A percentile compares a stretch with the other conserved stretches of the same genome.
Evolutionary conservation across 2,888 invertebrate genomes (phyloP).

Genomic region (Bembecia ichneumoniformis): DNA sequence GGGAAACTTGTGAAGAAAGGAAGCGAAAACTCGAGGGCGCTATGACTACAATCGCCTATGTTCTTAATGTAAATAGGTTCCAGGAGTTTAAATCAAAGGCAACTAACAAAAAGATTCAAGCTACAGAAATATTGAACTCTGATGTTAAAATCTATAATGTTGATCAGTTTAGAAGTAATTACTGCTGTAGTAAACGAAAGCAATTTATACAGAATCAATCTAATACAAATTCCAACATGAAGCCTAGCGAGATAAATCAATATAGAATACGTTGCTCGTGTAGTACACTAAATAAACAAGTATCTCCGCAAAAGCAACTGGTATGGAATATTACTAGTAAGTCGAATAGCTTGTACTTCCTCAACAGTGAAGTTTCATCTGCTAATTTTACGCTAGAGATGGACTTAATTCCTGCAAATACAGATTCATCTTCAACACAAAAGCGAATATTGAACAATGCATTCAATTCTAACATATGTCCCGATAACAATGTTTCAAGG

Average conservation of each 20-base stretch:
- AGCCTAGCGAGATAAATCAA: background rate
- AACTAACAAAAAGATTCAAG: background rate
- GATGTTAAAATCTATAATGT: too few species aligned
- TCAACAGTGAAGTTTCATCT: too few species aligned
- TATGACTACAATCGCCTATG: constrained; percentile 33
- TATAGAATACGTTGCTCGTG: background rate
- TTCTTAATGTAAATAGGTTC: constrained; percentile 30
- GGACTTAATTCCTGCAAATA: too few species aligned
- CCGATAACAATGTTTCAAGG: constrained; percentile 14
- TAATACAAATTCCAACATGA: too few species aligned
- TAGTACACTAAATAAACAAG: background rate
- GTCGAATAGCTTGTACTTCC: too few species aligned
- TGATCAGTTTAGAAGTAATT: too few species aligned
- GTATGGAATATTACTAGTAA: too few species aligned
- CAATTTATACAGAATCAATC: too few species aligned
- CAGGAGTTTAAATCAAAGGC: constrained; percentile 10
- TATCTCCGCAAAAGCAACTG: background rate
- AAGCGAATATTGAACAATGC: constrained; percentile 1
- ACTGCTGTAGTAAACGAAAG: too few species aligned
- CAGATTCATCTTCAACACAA: constrained; percentile 2
- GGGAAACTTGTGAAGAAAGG: constrained; percentile 45
- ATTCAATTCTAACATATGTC: constrained; percentile 11
- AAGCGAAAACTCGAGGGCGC: constrained; percentile 28
- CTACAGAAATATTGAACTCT: background rate
- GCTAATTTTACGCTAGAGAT: too few species aligned